Base-by-base conservation (phyloP, 2,888 invertebrate genomes). In the Agrochola litura region DNA sequence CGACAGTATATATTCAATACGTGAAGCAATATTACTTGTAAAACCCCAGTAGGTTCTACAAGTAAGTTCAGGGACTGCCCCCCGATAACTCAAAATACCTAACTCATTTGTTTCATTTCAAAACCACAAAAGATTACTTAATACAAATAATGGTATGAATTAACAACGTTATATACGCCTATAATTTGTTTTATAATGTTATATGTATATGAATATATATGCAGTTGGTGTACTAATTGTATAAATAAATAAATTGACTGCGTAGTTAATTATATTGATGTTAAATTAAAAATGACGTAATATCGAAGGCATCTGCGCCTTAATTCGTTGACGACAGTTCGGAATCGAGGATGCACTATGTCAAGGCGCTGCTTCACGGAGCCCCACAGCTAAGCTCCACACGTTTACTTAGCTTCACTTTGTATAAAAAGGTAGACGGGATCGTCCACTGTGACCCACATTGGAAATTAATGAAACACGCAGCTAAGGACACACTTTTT, bases 311-410 rank as follows among this genome's bases (percentile, higher is more conserved):
- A 74, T n/a, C 30, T 61, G 49, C 41, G 52, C 43, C 22, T 49
- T 22, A 9, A 22, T 46, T 37, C 16, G n/a, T 52, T 60, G 58
- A 4, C 12, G 37, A 16, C 10, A 22, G 9, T 43, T 52, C 2
- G 10, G 19, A 46, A 77, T 37, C 67, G 22, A 37, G 76, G 22
- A 66, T 77, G 25, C n/a, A 63, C 43, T 14, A 10, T 14, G 14
- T 6, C 73, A 10, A 43, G 4, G 5, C n/a, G 6, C 37, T 68
- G 12, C 70, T 49, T 3, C 14, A 37, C 6, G n/a, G 22, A 64
- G 46, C 3, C 9, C 14, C 14, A 22, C 10, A 10, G 19, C 8
- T 25, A 46, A 9, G 19, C 6, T 25, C 8, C 19, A 4, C 25
- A 43, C 16, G 12, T 19, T n/a, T 16, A 52, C 52, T 37, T 46